A percentile compares a stretch with the other conserved stretches of the same genome.
Evolutionary conservation across 1,140 invertebrate species (phyloP).

Genomic region (Cotesia typhae): DNA sequence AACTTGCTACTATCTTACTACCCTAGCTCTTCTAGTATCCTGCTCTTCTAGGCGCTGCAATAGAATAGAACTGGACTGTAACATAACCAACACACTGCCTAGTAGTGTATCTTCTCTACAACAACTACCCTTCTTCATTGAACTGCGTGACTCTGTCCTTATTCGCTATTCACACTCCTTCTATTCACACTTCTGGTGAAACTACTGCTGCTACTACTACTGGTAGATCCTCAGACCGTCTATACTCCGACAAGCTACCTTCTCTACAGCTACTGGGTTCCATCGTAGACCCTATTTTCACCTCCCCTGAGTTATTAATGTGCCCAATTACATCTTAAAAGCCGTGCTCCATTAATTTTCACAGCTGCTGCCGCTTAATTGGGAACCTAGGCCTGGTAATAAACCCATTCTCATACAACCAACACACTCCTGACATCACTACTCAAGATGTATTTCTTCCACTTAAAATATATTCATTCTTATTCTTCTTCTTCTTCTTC

Average conservation of each 20-base stretch:
- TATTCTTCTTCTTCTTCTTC: slow-evolving; percentile 38
- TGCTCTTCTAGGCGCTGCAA: not conserved
- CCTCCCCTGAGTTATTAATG: slow-evolving; percentile 68
- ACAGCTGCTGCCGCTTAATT: slow-evolving; percentile 74
- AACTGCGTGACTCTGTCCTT: not conserved
- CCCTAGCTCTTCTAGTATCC: not conserved
- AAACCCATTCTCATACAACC: slow-evolving; percentile 61
- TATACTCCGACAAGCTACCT: not conserved
- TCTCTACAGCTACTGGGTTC: not conserved
- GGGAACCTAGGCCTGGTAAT: slow-evolving; percentile 70
- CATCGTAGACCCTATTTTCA: slow-evolving; percentile 29
- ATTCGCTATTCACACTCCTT: not conserved
- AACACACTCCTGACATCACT: slow-evolving; percentile 41
- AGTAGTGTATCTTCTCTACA: no score
- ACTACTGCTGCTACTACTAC: not conserved
- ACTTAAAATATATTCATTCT: not conserved
- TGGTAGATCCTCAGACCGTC: not conserved
- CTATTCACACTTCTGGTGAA: not conserved
- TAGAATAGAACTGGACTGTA: not conserved
- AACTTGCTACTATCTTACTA: slow-evolving; percentile 11
- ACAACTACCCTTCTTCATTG: not conserved
- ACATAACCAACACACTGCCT: no score
- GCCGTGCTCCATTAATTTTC: slow-evolving; percentile 74
- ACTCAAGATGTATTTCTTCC: slow-evolving; percentile 9
- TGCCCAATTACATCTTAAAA: slow-evolving; percentile 75